phyloP scores from a whole-genome alignment of 2,113 vertebrate genomes.

The Callipepla californica region DNA sequence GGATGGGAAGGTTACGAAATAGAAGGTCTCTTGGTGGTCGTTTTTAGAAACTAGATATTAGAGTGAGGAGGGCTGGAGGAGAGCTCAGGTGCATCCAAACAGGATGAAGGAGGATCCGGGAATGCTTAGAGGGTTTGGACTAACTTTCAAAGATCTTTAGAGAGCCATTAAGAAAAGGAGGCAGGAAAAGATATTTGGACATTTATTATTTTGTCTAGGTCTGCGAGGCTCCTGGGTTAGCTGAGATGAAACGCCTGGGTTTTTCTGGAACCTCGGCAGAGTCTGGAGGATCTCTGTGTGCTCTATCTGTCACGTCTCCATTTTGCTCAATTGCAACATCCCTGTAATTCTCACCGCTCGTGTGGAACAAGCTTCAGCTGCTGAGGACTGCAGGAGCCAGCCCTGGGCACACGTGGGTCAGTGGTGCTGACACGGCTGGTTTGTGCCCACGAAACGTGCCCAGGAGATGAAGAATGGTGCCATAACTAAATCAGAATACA shows the following conservation, averaged over 20 bases:
- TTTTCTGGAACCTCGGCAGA: neutral
- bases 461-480: neutral
- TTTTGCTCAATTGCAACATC: neutral
- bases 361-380: neutral
- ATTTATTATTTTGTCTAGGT: conserved; percentile 41
- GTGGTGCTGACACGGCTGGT: neutral
- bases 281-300: neutral
- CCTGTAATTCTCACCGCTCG: neutral
- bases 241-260: neutral
- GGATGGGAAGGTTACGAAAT: neutral
- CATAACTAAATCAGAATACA: neutral
- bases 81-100: conserved; percentile 54
- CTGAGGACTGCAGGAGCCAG: neutral
- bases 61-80: neutral
- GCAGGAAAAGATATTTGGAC: neutral
- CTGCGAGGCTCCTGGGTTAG: neutral
- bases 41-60: neutral
- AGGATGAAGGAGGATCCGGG: neutral
- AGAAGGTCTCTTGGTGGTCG: neutral
- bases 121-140: conserved; percentile 12
- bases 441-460: neutral
- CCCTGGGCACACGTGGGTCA: neutral
- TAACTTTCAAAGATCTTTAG: conserved; percentile 1
- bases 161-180: neutral
- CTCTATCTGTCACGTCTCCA: neutral